A percentile compares a stretch with the other conserved stretches of the same genome.
Evolutionary conservation across 2,113 vertebrate genomes (phyloP).

Genomic region (Chrysemys picta): DNA sequence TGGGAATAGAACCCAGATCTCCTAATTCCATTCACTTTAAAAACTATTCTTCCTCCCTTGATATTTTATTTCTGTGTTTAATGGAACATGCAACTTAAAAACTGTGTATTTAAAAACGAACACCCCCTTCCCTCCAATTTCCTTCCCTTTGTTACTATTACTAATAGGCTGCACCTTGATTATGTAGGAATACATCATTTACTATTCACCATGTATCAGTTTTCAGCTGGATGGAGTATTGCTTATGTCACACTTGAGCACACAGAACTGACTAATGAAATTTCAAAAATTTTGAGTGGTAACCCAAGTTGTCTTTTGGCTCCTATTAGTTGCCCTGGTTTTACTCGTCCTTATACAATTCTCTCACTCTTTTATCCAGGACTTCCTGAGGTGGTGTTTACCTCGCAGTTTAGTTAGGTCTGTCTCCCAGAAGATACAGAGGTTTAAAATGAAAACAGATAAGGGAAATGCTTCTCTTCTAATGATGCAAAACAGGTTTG

Average conservation of each 20-base stretch:
- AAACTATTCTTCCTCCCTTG: too few species aligned
- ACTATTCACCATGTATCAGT: background rate
- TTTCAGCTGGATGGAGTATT: background rate
- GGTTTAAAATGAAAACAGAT: background rate
- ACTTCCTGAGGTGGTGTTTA: too few species aligned
- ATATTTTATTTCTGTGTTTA: too few species aligned
- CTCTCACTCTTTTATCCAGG: background rate
- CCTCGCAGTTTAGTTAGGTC: background rate
- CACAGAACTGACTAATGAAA: background rate
- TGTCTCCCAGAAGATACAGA: background rate
- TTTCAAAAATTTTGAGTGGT: background rate
- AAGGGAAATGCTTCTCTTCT: background rate
- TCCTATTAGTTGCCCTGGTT: background rate
- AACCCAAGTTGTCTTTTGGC: background rate
- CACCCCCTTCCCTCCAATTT: too few species aligned
- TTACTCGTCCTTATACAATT: background rate
- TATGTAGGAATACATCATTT: background rate
- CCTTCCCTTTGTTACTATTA: too few species aligned
- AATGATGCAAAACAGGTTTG: background rate
- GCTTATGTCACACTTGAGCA: background rate
- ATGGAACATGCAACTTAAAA: too few species aligned
- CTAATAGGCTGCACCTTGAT: too few species aligned
- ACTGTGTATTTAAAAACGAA: too few species aligned
- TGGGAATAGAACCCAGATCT: background rate
- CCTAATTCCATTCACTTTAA: too few species aligned